Evolutionary conservation across 2,888 invertebrate genomes (phyloP).

Genomic region (Invenusta paracnida): DNA sequence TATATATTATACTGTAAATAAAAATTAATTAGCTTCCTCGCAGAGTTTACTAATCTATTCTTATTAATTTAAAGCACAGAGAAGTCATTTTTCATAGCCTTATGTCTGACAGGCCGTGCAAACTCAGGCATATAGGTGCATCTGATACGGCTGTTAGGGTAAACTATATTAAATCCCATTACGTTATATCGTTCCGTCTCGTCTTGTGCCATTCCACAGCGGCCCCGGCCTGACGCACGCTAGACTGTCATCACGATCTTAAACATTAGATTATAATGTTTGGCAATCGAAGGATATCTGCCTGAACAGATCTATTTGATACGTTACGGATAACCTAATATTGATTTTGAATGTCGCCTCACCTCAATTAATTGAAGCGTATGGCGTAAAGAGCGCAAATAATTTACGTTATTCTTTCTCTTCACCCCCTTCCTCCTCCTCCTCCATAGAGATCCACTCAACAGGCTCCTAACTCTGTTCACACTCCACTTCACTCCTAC

Average conservation of each 20-base stretch:
- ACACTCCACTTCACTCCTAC: background rate
- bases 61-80: background rate
- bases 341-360: constrained; percentile 11
- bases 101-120: no score
- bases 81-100: background rate
- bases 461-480: no score
- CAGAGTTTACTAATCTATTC: background rate
- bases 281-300: constrained; percentile 18
- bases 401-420: background rate
- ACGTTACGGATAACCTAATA: background rate
- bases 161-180: no score
- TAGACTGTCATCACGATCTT: background rate
- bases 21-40: no score
- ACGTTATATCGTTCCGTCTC: no score
- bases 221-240: no score
- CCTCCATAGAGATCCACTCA: background rate
- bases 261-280: background rate
- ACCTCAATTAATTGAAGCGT: background rate
- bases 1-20: no score
- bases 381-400: constrained; percentile 11
- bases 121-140: no score
- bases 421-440: background rate
- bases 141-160: no score
- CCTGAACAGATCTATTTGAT: constrained; percentile 17
- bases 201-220: no score